Conservation (phyloP, 2,797 vertebrate genomes). For the Squalus acanthias region DNA sequence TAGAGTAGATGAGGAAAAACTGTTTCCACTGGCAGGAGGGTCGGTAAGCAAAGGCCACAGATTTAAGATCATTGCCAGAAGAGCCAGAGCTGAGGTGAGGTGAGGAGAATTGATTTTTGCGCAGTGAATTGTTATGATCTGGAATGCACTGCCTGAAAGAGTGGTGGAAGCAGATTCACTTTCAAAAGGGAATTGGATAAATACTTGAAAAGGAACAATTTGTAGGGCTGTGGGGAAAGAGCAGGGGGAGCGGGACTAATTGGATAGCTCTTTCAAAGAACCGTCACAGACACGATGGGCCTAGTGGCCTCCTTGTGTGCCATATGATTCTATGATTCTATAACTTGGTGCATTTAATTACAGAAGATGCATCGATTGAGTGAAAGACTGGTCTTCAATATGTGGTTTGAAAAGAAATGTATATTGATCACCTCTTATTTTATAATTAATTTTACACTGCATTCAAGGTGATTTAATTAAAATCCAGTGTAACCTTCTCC, state of each 20-base stretch:
- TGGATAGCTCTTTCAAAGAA: neutral
- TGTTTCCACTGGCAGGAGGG: neutral
- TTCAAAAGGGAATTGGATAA: neutral
- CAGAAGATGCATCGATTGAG: neutral
- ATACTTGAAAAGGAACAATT: neutral
- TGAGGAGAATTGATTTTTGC: neutral
- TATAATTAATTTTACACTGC: conserved; percentile 19
- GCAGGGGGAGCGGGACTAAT: neutral
- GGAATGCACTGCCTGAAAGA: neutral
- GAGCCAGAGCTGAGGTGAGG: neutral
- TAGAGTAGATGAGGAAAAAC: neutral
- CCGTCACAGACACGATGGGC: neutral
- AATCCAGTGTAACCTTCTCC: neutral
- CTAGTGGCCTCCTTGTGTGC: neutral
- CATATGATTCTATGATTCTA: too few relatives aligned
- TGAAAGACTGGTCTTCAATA: conserved; percentile 8
- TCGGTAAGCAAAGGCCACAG: neutral
- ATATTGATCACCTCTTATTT: neutral
- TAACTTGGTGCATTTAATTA: neutral
- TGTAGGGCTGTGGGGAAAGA: neutral
- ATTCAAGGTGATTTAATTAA: neutral
- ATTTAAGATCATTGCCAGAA: neutral
- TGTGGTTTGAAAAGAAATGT: neutral
- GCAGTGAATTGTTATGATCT: neutral
- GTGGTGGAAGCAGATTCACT: neutral